Base-by-base conservation (phyloP, 2,888 invertebrate species). In the Chrysolina oricalcia region DNA sequence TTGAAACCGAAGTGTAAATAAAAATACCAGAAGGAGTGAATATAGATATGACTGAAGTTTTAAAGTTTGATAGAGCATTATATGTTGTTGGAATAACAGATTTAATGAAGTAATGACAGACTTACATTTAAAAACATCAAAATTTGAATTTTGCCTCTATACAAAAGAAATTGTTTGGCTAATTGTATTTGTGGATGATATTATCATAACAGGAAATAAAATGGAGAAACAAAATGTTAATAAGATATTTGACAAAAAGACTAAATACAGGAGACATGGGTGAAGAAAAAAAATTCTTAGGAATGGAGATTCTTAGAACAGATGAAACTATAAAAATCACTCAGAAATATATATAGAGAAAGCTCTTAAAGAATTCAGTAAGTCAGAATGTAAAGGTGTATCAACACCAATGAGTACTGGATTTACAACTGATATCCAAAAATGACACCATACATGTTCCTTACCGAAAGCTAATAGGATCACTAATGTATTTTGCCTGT, bases 51-150 rank as follows among this genome's bases (percentile, higher is more conserved):
- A 0, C 48, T 48, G 15, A 40, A 27, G 23, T 27, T 27, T 27
- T 63, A 2, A 63, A 35, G 17, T 6, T 40, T 15, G 80, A 81
- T 68, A 67, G 77, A 73, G 79, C 80, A 13, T 64, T 83, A 19
- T 82, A 82, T 73, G 81, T 81, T 69, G 74, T 75, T 67, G 64
- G 76, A n/a, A 76, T 80, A 64, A 78, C 76, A 78, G 21, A 23
- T 77, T 81, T 67, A 72, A 78, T 66, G 48, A 75, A 21, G 66
- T 80, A 35, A 68, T 64, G 23, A 17, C 46, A 13, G 19, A 74
- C 50, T 68, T 74, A 10, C 68, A 74, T 5, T 78, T 80, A 66
- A 40, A 68, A 73, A 75, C 74, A 70, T 81, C 79, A 40, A 53
- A 69, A 21, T 73, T 74, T 70, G 78, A 80, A 50, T 76, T 48